Conservation (phyloP, 2,888 invertebrate genomes). For the Drosophila monieri region DNA sequence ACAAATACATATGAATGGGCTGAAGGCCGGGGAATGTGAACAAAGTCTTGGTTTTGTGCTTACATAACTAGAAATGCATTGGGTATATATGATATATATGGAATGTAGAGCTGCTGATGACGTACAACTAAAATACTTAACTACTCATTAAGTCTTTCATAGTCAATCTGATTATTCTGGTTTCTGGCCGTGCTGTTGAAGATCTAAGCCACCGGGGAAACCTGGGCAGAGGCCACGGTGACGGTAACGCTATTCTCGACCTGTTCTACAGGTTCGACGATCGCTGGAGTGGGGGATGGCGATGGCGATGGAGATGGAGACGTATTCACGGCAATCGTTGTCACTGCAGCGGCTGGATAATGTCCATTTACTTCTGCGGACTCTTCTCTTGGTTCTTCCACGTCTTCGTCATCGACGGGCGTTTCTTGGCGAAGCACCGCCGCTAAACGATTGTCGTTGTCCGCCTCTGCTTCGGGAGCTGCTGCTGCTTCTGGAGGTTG, state of each 20-base stretch:
- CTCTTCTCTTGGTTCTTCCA: conserved; percentile 10
- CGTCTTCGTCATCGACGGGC: conserved; percentile 70
- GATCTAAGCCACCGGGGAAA: conserved; percentile 66
- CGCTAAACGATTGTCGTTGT: conserved; percentile 70
- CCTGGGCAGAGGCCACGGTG: conserved; percentile 55
- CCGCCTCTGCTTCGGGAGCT: conserved; percentile 46
- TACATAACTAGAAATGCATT: conserved; percentile 45
- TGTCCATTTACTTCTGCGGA: conserved; percentile 59
- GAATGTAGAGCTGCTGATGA: conserved; percentile 40
- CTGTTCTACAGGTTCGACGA: conserved; percentile 79
- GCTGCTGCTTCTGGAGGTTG: conserved; percentile 19
- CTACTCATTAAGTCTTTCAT: conserved; percentile 48
- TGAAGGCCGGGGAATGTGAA: conserved; percentile 10
- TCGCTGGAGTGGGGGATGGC: conserved; percentile 37
- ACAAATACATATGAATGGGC: conserved; percentile 7
- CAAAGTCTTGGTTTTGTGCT: conserved; percentile 20
- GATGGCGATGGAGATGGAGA: conserved; percentile 42
- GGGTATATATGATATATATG: conserved; percentile 32
- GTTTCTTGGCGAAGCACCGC: conserved; percentile 77
- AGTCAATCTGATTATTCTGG: conserved; percentile 31
- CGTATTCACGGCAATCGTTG: conserved; percentile 67
- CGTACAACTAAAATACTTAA: conserved; percentile 42
- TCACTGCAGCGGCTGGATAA: conserved; percentile 59
- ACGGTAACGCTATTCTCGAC: conserved; percentile 77
- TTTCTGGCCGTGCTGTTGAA: conserved; percentile 12